Percentiles rank a stretch among this genome's conserved stretches.
Evolutionary conservation across 2,888 invertebrate species (phyloP).

Genomic region (Cantharis flavilabris): DNA sequence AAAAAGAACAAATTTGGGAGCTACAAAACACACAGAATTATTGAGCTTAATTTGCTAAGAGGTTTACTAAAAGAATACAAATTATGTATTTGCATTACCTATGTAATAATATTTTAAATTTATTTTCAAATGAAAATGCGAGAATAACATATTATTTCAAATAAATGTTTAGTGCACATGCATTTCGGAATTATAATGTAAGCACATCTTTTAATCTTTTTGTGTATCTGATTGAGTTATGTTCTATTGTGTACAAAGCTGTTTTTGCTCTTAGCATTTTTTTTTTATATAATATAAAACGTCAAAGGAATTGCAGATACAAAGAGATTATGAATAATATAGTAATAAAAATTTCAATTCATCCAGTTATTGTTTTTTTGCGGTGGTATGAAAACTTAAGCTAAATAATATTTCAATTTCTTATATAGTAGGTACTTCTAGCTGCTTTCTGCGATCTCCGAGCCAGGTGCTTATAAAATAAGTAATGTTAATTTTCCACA

Average conservation of each 20-base stretch:
- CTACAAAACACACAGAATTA: slow-evolving; percentile 32
- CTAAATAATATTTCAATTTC: not conserved
- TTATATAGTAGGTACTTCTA: not conserved
- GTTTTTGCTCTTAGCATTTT: not conserved
- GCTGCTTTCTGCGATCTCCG: not conserved
- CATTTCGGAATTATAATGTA: not conserved
- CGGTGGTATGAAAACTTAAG: not conserved
- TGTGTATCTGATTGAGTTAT: not conserved
- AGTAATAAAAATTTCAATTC: not conserved
- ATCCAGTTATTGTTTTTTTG: not conserved
- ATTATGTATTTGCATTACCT: slow-evolving; percentile 24
- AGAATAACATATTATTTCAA: not conserved
- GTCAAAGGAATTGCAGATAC: not conserved
- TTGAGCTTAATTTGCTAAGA: slow-evolving; percentile 28
- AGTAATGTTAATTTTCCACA: not conserved
- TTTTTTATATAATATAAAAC: not conserved
- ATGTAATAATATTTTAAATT: not conserved
- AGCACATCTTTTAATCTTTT: not conserved
- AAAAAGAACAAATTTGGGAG: slow-evolving; percentile 30
- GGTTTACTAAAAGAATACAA: slow-evolving; percentile 31
- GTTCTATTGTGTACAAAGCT: not conserved
- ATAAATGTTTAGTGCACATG: not conserved
- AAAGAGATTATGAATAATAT: not conserved
- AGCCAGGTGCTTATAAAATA: not conserved
- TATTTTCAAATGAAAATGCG: not conserved